Base-by-base conservation (phyloP, 1,140 invertebrate species). In the Anastatus disparis region DNA sequence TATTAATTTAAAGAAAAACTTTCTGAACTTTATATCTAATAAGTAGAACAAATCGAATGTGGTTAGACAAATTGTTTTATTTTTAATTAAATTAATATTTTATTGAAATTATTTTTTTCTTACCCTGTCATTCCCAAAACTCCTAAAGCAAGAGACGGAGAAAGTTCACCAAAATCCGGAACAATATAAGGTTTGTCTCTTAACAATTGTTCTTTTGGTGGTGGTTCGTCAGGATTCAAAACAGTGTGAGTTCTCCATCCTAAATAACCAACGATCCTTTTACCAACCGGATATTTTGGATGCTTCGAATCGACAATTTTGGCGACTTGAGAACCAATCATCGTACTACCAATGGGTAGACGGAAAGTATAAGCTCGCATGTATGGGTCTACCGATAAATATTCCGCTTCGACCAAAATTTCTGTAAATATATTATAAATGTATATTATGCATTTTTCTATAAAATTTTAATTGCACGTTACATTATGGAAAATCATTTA, bases 321-420 rank as follows among this genome's bases (percentile, higher is more conserved):
- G 8, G 88, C 89, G 42, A 90, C 86, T 86, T 90, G 89, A 40
- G 82, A 79, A 12, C 89, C 89, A 50, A 90, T 89, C 88, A 90
- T 90, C 38, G 87, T 87, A 12, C 80, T 84, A n/a, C 88, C 88
- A 38, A 87, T 64, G 67, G 86, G 86, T 73, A 86, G 82, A 29
- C 79, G 76, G 62, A 81, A 80, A 79, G 87, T 86, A 70, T 89
- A 88, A 0, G 85, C 84, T 74, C 90, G 85, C 89, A 91, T 91
- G 73, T 91, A 92, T 38, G 91, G 91, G 81, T 92, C 91, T 2
- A 92, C 90, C 66, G 90, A 91, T 2, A 91, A 77, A 78, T 88
- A 91, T 76, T 90, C 86, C 7, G 90, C 90, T 85, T 91, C 84
- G 27, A 87, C 84, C 35, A 91, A 80, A 77, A 89, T 88, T 82